These are phyloP conservation scores for Nettapus auritus DNA, from an alignment of 2,113 vertebrate species.

Conservation along the genomic window DNA sequence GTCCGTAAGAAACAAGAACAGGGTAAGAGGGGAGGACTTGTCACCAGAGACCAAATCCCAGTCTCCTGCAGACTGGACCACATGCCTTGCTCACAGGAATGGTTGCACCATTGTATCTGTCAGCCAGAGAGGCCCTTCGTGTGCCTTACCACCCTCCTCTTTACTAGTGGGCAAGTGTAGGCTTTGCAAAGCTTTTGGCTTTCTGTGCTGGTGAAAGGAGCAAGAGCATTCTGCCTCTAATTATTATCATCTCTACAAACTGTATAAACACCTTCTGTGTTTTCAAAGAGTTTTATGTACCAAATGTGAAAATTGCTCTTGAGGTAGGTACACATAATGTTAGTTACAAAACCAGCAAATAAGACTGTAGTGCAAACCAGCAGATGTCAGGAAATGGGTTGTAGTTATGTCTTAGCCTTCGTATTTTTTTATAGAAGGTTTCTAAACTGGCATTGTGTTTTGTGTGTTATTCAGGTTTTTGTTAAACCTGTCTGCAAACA, in stretches of 20 bases:
- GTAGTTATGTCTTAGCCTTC: not conserved
- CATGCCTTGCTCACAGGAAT: not conserved
- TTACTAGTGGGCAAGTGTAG: not conserved
- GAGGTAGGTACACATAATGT: not conserved
- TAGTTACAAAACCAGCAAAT: no score
- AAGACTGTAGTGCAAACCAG: not conserved
- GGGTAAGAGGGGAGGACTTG: not conserved
- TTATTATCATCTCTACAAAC: not conserved
- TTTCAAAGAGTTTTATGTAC: not conserved
- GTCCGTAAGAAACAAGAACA: not conserved
- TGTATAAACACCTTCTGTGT: not conserved
- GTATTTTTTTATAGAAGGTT: not conserved
- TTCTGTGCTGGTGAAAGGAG: not conserved
- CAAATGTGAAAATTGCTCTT: not conserved
- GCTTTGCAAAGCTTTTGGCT: not conserved
- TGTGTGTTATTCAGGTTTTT: not conserved
- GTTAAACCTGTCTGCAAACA: not conserved
- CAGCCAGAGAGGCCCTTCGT: not conserved
- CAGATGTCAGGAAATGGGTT: not conserved
- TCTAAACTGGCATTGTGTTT: not conserved
- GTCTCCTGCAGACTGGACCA: not conserved
- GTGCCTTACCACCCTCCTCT: not conserved
- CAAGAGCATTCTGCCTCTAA: not conserved
- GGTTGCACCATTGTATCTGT: not conserved
- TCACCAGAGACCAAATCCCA: not conserved